Evolutionary conservation across 1,140 invertebrate species (phyloP).

Genomic region (Drosophila equinoxialis): DNA sequence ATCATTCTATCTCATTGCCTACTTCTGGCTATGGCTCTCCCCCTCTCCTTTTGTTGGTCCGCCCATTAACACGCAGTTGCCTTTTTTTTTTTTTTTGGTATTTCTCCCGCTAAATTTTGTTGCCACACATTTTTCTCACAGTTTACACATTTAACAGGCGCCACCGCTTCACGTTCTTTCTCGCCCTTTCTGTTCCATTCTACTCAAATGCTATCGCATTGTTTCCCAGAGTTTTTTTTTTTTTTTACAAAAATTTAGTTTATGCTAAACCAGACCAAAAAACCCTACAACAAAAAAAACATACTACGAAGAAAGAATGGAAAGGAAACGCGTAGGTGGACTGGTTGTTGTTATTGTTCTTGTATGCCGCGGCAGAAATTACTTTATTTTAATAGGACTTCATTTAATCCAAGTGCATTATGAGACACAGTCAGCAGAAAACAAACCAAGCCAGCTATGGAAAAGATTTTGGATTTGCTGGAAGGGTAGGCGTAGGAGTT

Average conservation of each 20-base stretch:
- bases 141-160: slow-evolving; percentile 73
- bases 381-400: slow-evolving; percentile 81
- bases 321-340: slow-evolving; percentile 43
- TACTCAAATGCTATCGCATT: slow-evolving; percentile 42
- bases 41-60: slow-evolving; percentile 22
- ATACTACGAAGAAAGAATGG: slow-evolving; percentile 21
- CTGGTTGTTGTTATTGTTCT: slow-evolving; percentile 13
- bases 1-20: slow-evolving; percentile 45
- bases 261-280: slow-evolving; percentile 40
- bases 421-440: slow-evolving; percentile 44
- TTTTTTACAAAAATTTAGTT: slow-evolving; percentile 60
- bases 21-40: slow-evolving; percentile 1
- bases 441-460: slow-evolving; percentile 14
- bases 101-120: slow-evolving; percentile 6
- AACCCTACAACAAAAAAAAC: slow-evolving; percentile 11
- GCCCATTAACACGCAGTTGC: slow-evolving; percentile 75
- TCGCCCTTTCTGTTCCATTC: not conserved
- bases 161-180: not conserved
- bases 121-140: slow-evolving; percentile 45
- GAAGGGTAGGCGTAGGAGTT: too few species aligned
- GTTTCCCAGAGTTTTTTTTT: slow-evolving; percentile 37
- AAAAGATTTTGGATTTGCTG: not conserved
- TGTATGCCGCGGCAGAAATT: slow-evolving; percentile 65
- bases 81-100: slow-evolving; percentile 25
- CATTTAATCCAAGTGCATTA: slow-evolving; percentile 76